Evolutionary conservation across 2,113 vertebrate species (phyloP).

Genomic region (Romanogobio albipinnatus): DNA sequence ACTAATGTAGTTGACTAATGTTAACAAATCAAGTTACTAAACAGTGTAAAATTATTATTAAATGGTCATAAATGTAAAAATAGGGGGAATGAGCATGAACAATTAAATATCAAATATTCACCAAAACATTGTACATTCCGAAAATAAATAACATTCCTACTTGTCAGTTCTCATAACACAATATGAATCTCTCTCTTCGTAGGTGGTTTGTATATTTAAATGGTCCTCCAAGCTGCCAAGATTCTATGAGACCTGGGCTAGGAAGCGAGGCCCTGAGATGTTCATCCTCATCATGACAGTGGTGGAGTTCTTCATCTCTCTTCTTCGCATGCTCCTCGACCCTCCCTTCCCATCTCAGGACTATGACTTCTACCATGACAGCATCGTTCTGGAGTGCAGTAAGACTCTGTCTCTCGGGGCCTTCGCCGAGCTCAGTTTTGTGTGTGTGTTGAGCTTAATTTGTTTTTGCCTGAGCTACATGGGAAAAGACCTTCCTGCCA

Average conservation of each 20-base stretch:
- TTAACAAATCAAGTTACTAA: too few relatives aligned
- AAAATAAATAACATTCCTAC: neutral
- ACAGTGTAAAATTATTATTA: neutral
- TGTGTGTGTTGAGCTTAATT: constrained; percentile 69
- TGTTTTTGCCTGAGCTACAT: constrained; percentile 83
- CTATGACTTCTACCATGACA: constrained; percentile 69
- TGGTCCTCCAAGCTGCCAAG: constrained; percentile 77
- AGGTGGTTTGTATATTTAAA: constrained; percentile 85
- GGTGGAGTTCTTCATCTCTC: constrained; percentile 58
- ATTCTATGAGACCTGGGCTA: constrained; percentile 77
- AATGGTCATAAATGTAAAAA: neutral
- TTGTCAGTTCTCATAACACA: neutral
- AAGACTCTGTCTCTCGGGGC: constrained; percentile 66
- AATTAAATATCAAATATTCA: neutral
- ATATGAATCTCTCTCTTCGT: constrained; percentile 70
- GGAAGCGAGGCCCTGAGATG: constrained; percentile 74
- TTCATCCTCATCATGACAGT: constrained; percentile 67
- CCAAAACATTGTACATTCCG: neutral
- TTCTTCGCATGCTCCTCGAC: constrained; percentile 56
- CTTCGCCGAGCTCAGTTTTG: constrained; percentile 63
- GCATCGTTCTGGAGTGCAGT: constrained; percentile 77
- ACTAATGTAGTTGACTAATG: too few relatives aligned
- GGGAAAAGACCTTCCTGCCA: constrained; percentile 85
- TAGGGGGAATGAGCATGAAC: neutral
- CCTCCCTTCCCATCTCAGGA: constrained; percentile 58